Conservation (phyloP, 2,888 invertebrate species). For the Heterodera filipjevi region DNA sequence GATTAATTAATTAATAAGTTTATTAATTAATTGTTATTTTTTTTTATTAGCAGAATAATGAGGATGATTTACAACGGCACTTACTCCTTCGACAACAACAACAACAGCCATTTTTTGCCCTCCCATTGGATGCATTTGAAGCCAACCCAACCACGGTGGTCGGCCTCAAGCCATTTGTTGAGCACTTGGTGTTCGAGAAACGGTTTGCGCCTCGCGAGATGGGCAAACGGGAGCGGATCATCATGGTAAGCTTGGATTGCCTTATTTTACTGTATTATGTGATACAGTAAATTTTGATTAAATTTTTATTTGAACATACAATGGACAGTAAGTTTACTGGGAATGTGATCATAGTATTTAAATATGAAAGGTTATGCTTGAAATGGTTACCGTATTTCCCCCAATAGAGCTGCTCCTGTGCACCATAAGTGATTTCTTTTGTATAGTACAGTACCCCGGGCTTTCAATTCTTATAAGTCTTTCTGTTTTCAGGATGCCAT, state of each 20-base stretch:
- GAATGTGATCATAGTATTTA: no score
- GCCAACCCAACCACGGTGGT: not conserved
- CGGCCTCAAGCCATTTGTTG: not conserved
- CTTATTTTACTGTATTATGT: no score
- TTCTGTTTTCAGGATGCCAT: conserved; percentile 24
- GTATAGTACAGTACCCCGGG: no score
- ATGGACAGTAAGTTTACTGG: no score
- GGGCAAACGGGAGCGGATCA: conserved; percentile 26
- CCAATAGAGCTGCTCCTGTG: no score
- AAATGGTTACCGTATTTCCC: no score
- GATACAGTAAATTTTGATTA: no score
- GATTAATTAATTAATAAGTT: no score
- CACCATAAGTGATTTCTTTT: no score
- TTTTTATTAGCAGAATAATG: not conserved
- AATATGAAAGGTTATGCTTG: no score
- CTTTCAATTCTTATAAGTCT: not conserved
- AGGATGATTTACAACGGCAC: not conserved
- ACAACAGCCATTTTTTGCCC: not conserved
- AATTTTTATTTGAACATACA: no score
- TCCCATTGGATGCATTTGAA: not conserved
- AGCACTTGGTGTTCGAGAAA: conserved; percentile 13
- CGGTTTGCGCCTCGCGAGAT: conserved; percentile 4
- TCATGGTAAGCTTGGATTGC: conserved; percentile 18
- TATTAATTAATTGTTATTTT: no score
- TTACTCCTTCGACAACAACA: not conserved